phyloP scores from a whole-genome alignment of 2,797 vertebrate genomes.

The Rhinophrynus dorsalis region DNA sequence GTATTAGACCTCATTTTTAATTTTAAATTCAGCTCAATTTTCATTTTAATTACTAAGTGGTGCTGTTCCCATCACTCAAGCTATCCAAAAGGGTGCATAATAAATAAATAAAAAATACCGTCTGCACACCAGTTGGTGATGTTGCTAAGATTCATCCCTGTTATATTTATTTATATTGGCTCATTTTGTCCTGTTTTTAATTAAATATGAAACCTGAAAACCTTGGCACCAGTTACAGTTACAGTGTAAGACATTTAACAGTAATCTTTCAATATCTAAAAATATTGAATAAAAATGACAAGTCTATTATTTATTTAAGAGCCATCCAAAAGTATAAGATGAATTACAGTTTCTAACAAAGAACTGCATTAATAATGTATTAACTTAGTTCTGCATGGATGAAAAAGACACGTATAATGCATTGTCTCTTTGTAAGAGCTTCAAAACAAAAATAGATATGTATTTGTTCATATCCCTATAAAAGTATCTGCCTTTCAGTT shows the following conservation, averaged over 20 bases:
- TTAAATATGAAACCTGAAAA: too few species aligned
- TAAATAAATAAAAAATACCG: too few species aligned
- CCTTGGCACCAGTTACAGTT: too few species aligned
- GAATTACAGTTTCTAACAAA: constrained; percentile 8
- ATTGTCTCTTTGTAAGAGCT: neutral
- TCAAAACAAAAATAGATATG: constrained; percentile 5
- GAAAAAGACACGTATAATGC: constrained; percentile 1
- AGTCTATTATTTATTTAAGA: constrained; percentile 13
- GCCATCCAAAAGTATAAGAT: neutral
- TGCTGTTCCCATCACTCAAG: too few species aligned
- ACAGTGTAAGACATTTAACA: neutral
- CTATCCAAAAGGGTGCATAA: too few species aligned
- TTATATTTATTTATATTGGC: too few species aligned
- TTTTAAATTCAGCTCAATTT: too few species aligned
- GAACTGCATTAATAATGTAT: constrained; percentile 5
- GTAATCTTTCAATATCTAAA: neutral
- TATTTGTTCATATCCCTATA: neutral
- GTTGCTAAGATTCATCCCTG: too few species aligned
- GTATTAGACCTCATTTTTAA: too few species aligned
- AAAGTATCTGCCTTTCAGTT: neutral
- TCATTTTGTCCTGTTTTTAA: too few species aligned
- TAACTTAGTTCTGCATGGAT: constrained; percentile 13
- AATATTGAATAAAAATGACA: neutral
- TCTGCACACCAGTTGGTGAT: too few species aligned
- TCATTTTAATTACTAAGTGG: too few species aligned